Conservation (phyloP, 2,888 invertebrate genomes). For the Kryphioiulus occultus region DNA sequence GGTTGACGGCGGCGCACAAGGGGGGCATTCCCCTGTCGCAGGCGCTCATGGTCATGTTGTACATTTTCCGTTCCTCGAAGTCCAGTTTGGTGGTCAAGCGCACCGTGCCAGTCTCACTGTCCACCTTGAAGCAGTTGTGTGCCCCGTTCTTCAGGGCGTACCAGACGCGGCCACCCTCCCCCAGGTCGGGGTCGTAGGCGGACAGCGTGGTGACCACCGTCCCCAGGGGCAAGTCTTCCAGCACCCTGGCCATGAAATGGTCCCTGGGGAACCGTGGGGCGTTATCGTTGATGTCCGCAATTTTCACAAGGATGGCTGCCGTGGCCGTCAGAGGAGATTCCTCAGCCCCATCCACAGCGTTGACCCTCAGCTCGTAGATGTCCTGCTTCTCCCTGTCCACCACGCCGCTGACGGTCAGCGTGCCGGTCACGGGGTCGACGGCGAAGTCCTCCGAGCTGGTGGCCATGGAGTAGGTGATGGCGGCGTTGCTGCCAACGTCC, state of each 20-base stretch:
- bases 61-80: conserved; percentile 88
- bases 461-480: conserved; percentile 74
- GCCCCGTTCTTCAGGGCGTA: conserved; percentile 79
- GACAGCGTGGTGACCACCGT: conserved; percentile 85
- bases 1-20: conserved; percentile 78
- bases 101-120: conserved; percentile 83
- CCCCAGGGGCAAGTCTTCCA: conserved; percentile 90
- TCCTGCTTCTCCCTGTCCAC: conserved; percentile 87
- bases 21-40: conserved; percentile 82
- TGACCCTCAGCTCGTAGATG: conserved; percentile 78
- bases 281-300: conserved; percentile 92
- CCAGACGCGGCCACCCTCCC: conserved; percentile 78
- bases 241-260: conserved; percentile 73
- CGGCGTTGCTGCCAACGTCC: conserved; percentile 82
- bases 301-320: conserved; percentile 79
- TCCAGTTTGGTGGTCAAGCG: conserved; percentile 80
- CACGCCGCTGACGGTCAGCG: conserved; percentile 75
- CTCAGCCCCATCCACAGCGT: conserved; percentile 75
- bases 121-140: conserved; percentile 81
- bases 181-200: conserved; percentile 85
- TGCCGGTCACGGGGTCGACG: conserved; percentile 79
- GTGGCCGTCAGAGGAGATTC: conserved; percentile 76
- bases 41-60: conserved; percentile 85
- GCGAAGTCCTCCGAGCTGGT: conserved; percentile 79
- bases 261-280: conserved; percentile 79